Evolutionary conservation across 2,113 vertebrate species (phyloP).

Genomic region (Catagonus wagneri): DNA sequence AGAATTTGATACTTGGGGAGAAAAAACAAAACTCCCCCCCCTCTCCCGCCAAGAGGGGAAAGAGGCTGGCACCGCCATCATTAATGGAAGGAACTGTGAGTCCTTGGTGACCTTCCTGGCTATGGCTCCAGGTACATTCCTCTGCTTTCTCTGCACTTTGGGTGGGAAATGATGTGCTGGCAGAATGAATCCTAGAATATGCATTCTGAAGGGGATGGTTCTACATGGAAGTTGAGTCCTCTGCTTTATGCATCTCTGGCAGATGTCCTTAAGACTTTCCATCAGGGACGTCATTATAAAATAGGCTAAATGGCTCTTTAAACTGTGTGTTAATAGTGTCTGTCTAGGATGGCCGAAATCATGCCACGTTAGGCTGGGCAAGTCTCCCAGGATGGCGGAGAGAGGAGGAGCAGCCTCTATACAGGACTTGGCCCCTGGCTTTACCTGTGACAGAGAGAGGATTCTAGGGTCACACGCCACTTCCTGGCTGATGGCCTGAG

Average conservation of each 20-base stretch:
- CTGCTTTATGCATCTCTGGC: not conserved
- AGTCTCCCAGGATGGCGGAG: not conserved
- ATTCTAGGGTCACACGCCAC: not conserved
- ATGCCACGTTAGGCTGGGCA: not conserved
- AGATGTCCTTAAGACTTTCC: not conserved
- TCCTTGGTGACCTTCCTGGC: not conserved
- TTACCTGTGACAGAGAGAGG: not conserved
- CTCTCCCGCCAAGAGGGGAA: rapidly evolving
- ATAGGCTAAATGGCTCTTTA: not conserved
- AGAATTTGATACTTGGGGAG: not conserved
- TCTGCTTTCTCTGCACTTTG: not conserved
- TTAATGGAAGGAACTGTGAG: not conserved
- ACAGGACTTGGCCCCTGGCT: not conserved
- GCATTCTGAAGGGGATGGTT: not conserved
- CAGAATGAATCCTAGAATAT: not conserved
- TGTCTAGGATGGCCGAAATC: not conserved
- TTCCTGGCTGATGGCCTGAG: slow-evolving; percentile 51
- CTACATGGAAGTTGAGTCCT: not conserved
- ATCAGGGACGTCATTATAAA: not conserved
- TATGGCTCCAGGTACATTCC: not conserved
- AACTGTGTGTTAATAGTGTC: not conserved
- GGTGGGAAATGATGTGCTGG: not conserved
- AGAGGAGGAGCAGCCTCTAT: too few species aligned
- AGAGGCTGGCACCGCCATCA: not conserved
- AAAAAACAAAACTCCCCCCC: too few species aligned